phyloP scores from a whole-genome alignment of 2,113 vertebrate species.

The Dipodomys merriami region DNA sequence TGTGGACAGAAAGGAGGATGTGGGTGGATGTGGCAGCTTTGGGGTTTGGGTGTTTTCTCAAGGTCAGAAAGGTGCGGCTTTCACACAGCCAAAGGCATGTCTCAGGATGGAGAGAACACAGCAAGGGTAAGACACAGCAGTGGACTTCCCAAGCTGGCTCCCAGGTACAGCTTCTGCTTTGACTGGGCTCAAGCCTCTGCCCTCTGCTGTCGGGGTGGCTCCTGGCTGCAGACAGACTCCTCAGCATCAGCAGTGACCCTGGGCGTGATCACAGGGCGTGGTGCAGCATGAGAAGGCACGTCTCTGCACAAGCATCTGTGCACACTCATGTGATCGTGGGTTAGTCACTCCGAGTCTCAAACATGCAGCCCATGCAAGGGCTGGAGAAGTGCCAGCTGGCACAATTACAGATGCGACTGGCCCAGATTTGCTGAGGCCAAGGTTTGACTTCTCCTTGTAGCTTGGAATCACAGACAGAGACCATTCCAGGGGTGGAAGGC shows the following conservation, averaged over 20 bases:
- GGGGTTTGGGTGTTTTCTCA: no score
- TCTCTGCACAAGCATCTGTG: no score
- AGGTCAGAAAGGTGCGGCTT: neutral
- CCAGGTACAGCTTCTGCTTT: neutral
- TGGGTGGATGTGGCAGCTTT: no score
- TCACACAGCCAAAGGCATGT: neutral
- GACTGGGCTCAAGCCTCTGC: no score
- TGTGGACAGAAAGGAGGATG: no score
- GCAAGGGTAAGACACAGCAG: neutral
- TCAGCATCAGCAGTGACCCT: neutral
- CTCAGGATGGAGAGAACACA: no score
- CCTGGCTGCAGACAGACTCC: neutral
- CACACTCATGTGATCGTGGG: neutral
- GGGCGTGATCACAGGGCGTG: neutral
- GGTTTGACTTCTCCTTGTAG: no score
- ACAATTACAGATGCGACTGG: neutral
- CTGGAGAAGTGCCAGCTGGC: neutral
- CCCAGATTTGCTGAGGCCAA: neutral
- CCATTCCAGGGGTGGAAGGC: no score
- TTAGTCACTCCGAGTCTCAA: neutral
- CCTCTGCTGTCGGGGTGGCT: neutral
- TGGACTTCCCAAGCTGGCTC: neutral
- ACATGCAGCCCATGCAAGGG: no score
- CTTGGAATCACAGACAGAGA: no score
- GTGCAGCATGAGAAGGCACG: neutral